Base-by-base conservation (phyloP, 2,888 invertebrate species). In the Sinohyriopsis cumingii region DNA sequence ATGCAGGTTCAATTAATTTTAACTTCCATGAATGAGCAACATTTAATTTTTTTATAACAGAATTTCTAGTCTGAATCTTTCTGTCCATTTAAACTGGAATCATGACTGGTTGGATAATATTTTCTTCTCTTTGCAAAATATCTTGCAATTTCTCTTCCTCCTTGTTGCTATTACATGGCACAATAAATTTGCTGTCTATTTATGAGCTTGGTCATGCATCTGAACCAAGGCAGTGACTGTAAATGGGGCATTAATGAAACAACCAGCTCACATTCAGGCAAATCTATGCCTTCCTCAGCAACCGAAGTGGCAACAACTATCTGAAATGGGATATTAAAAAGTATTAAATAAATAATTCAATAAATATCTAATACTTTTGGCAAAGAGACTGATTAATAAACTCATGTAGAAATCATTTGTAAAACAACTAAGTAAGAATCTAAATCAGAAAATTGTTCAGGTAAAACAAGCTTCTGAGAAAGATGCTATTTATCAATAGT, bases 231-330 rank as follows among this genome's bases (percentile, higher is more conserved):
- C 85, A 20, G 82, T 83, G n/a, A 87, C 82, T 4, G 83, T 84
- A 9, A 81, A 81, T 0, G 87, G 2, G 87, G 86, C 63, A 87
- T 85, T 77, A 87, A 75, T 65, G 84, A 82, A 20, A 88, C 78
- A 9, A 88, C 87, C 28, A 86, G 81, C 66, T 87, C 83, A 75
- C 87, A 85, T 62, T 83, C 82, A 18, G 86, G 86, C 62, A 87
- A 77, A 74, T 88, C 88, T 28, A 88, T 76, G 7, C 88, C 87
- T 69, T 88, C 87, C 72, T 87, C 87, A n/a, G 86, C 86, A 20
- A 88, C 86, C 12, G 87, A 85, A 0, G 88, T 88, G 2, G 87
- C 87, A 24, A 88, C 80, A 3, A 88, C 72, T 19, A 87, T 80
- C 70, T 77, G 54, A 24, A 66, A 67, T 20, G 62, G 24, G 18